These are phyloP conservation scores for Alloplasta piceator DNA, from an alignment of 2,888 invertebrate species.

Conservation along the genomic window DNA sequence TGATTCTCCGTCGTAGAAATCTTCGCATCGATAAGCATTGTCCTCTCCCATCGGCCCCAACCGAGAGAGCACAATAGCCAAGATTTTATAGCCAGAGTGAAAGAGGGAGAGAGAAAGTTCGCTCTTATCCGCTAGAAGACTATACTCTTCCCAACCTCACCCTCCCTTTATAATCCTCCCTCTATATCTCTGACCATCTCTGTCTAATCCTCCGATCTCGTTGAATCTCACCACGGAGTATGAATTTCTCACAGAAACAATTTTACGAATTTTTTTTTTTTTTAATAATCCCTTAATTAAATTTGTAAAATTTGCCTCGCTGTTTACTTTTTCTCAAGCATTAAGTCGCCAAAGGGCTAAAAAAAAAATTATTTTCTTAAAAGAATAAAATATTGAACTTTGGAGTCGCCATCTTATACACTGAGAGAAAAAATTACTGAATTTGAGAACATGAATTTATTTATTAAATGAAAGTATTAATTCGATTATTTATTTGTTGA, in stretches of 20 bases:
- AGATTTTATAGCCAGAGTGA: slow-evolving; percentile 69
- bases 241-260: slow-evolving; percentile 43
- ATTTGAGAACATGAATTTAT: too few relatives aligned
- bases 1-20: slow-evolving; percentile 69
- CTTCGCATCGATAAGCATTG: slow-evolving; percentile 74
- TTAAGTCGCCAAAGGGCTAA: too few relatives aligned
- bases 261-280: too few relatives aligned
- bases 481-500: too few relatives aligned
- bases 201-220: slow-evolving; percentile 61
- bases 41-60: slow-evolving; percentile 54
- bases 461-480: too few relatives aligned
- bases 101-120: neutral
- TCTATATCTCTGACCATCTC: slow-evolving; percentile 37
- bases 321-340: too few relatives aligned
- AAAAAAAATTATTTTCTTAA: too few relatives aligned
- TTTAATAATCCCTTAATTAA: too few relatives aligned
- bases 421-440: too few relatives aligned
- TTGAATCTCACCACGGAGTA: slow-evolving; percentile 52
- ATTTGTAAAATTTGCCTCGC: too few relatives aligned
- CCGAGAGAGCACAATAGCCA: slow-evolving; percentile 69
- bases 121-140: slow-evolving; percentile 63
- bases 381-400: too few relatives aligned
- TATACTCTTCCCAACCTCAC: slow-evolving; percentile 43
- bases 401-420: too few relatives aligned
- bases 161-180: slow-evolving; percentile 57